Evolutionary conservation across 1,140 invertebrate genomes (phyloP), one percentile per base, ranked within the genome.

Genomic region (Eurosta solidaginis): DNA sequence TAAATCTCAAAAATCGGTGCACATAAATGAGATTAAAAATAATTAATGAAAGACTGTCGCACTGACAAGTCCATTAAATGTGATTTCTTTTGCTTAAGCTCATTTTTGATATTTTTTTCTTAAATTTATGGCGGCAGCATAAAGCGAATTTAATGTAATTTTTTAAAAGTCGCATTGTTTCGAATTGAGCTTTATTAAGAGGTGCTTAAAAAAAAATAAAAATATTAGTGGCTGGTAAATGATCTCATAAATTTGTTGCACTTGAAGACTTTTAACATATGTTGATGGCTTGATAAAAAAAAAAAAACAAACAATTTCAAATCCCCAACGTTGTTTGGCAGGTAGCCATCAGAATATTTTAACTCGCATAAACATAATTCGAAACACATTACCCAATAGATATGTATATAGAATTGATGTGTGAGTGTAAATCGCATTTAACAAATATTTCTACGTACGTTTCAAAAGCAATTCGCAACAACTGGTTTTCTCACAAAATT

Each of bases 51-150:
- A n/a, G 10, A 40, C 74, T 45, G 74, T 33, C 17, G 42, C 74
- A 47, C 44, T 75, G 74, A 75, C 74, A 75, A 75, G 74, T 75
- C 74, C 74, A 75, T 75, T 75, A 75, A 75, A 75, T 40, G 33
- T 40, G 59, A 68, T 68, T 68, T 68, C 33, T 36, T 20, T 68
- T 68, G 59, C 36, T 42, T 36, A 68, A 68, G 6, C 22, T 68
- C 20, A 33, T 40, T 36, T 40, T 36, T 68, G 20, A 22, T 14
- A 17, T 47, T 52, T 52, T 17, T 52, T 52, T 49, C n/a, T 4
- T 17, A 17, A 9, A 1, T 59, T 2, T n/a, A 27, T 29, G 52
- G 33, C 52, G 14, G 12, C 27, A 59, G 22, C 29, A n/a, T n/a
- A 63, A 36, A 33, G 27, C 12, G n/a, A 63, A 33, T 17, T 54